These are phyloP conservation scores for Graptemys geographica DNA, from an alignment of 2,797 vertebrate genomes.

Conservation along the genomic window DNA sequence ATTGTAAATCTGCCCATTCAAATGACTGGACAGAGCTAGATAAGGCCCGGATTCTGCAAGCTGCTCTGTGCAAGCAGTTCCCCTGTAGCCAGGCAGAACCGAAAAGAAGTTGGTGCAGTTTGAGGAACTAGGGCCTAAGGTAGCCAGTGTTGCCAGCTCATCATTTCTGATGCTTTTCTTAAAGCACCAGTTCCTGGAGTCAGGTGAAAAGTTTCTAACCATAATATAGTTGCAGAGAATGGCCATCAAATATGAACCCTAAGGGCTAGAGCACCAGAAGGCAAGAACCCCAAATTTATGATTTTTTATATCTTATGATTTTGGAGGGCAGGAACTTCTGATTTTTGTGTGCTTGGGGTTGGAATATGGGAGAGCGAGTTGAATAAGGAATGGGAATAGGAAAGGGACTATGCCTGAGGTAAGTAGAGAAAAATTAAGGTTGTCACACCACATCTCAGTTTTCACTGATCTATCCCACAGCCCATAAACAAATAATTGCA, in stretches of 20 bases:
- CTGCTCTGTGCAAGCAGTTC: background rate
- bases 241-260: background rate
- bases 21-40: background rate
- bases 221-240: background rate
- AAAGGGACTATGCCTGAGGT: background rate
- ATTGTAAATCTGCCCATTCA: background rate
- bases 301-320: background rate
- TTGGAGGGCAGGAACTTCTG: background rate
- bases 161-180: background rate
- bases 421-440: background rate
- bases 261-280: background rate
- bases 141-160: background rate
- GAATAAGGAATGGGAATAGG: background rate
- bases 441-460: slow-evolving; percentile 44
- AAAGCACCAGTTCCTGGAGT: background rate
- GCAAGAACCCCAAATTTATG: background rate
- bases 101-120: background rate
- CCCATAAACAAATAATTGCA: slow-evolving; percentile 46
- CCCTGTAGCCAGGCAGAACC: background rate
- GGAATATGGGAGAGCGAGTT: background rate
- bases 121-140: background rate
- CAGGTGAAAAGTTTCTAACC: background rate
- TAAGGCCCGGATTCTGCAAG: background rate
- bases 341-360: background rate
- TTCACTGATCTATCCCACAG: slow-evolving; percentile 33